These are phyloP conservation scores for Ichneumoninae sp. DNA, from an alignment of 2,888 invertebrate genomes.

Conservation along the genomic window DNA sequence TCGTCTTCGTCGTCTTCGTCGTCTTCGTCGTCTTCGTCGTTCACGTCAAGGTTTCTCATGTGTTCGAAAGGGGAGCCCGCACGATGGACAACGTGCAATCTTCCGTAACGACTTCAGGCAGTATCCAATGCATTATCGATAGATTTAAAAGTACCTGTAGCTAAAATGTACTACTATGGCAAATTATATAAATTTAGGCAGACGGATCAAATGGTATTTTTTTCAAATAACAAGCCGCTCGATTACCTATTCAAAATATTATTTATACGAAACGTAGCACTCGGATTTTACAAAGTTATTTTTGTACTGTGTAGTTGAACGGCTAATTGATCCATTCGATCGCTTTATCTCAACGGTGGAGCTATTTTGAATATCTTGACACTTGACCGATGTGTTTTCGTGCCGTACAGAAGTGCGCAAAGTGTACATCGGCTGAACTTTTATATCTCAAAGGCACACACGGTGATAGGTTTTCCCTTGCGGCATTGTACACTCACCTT, in stretches of 20 bases:
- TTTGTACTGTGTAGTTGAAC: not conserved
- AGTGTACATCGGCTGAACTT: slow-evolving; percentile 29
- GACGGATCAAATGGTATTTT: slow-evolving; percentile 12
- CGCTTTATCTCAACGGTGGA: not conserved
- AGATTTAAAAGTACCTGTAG: not conserved
- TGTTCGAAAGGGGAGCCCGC: slow-evolving; percentile 57
- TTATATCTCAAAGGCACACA: slow-evolving; percentile 38
- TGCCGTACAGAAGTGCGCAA: slow-evolving; percentile 27
- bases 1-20: slow-evolving; percentile 65
- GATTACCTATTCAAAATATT: not conserved
- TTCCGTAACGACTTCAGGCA: slow-evolving; percentile 51
- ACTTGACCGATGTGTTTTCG: slow-evolving; percentile 6
- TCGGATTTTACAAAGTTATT: not conserved
- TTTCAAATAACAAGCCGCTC: not conserved
- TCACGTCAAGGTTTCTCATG: slow-evolving; percentile 72
- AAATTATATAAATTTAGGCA: not conserved
- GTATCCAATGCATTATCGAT: not conserved
- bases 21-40: slow-evolving; percentile 22
- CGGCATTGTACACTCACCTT: slow-evolving; percentile 19
- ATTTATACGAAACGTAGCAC: not conserved
- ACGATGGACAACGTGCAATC: slow-evolving; percentile 72
- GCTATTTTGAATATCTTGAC: slow-evolving; percentile 2
- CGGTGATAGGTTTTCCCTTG: slow-evolving; percentile 22
- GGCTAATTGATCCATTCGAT: not conserved
- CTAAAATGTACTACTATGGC: not conserved